These are phyloP conservation scores for Ophonus ardosiacus DNA, from an alignment of 2,888 invertebrate genomes.

Conservation along the genomic window DNA sequence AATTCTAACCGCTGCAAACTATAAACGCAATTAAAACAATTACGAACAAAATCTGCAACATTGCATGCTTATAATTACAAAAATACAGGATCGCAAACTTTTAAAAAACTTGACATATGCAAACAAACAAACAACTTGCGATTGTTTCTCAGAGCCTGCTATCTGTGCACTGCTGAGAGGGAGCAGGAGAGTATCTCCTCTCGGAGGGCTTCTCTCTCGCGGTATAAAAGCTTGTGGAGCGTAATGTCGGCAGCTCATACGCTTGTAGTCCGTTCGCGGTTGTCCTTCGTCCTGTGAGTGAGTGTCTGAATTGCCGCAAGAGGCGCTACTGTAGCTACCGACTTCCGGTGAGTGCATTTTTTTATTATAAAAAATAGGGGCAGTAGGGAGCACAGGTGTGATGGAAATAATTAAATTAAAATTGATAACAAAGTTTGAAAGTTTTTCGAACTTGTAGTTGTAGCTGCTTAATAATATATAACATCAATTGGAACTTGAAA, in stretches of 20 bases:
- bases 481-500: too few relatives aligned
- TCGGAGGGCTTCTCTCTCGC: conserved; percentile 4
- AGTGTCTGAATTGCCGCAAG: neutral
- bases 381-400: neutral
- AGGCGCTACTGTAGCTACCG: neutral
- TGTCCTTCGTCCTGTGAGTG: conserved; percentile 22
- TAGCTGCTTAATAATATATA: neutral
- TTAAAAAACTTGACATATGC: neutral
- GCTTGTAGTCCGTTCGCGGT: neutral
- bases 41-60: too few relatives aligned
- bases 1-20: too few relatives aligned
- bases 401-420: neutral
- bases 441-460: neutral
- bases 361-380: neutral
- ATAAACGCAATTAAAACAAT: too few relatives aligned
- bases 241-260: conserved; percentile 48
- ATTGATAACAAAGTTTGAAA: neutral
- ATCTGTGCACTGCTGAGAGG: neutral
- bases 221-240: conserved; percentile 20
- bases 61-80: too few relatives aligned
- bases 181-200: neutral
- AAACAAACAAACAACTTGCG: neutral
- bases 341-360: neutral
- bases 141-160: neutral
- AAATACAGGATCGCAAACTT: too few relatives aligned